Evolutionary conservation across 2,888 invertebrate species (phyloP).

Genomic region (Morpho deidamia): DNA sequence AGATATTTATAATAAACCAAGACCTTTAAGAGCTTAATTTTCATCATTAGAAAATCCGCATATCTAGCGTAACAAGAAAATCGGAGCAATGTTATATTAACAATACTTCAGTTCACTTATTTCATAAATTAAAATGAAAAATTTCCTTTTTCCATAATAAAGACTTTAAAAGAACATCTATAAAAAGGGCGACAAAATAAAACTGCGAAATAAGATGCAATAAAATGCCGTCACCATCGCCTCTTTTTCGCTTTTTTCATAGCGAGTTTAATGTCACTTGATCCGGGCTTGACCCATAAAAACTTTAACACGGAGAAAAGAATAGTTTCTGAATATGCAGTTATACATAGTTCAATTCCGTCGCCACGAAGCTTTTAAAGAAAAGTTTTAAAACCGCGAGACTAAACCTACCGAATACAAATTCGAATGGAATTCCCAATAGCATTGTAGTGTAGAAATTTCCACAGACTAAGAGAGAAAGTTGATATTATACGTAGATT

Average conservation of each 20-base stretch:
- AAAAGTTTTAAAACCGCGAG: constrained; percentile 60
- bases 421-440: constrained; percentile 43
- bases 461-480: background rate
- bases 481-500: background rate
- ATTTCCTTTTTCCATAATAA: too few species aligned
- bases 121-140: too few species aligned
- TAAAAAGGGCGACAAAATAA: too few species aligned
- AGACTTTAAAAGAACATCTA: too few species aligned
- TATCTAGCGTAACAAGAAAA: too few species aligned
- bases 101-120: too few species aligned
- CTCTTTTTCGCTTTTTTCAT: constrained; percentile 12
- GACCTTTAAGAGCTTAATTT: too few species aligned
- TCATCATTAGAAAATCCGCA: too few species aligned
- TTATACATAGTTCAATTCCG: constrained; percentile 65
- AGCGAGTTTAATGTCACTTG: constrained; percentile 45
- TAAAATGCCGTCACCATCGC: constrained; percentile 11
- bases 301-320: constrained; percentile 54
- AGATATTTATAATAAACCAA: too few species aligned
- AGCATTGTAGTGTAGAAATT: background rate
- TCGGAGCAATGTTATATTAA: too few species aligned
- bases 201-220: constrained; percentile 1
- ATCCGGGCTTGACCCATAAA: constrained; percentile 72
- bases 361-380: constrained; percentile 57
- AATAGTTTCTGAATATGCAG: constrained; percentile 54
- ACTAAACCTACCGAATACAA: constrained; percentile 59